Evolutionary conservation across 1,140 invertebrate genomes (phyloP).

Genomic region (Saccostrea glomerata): DNA sequence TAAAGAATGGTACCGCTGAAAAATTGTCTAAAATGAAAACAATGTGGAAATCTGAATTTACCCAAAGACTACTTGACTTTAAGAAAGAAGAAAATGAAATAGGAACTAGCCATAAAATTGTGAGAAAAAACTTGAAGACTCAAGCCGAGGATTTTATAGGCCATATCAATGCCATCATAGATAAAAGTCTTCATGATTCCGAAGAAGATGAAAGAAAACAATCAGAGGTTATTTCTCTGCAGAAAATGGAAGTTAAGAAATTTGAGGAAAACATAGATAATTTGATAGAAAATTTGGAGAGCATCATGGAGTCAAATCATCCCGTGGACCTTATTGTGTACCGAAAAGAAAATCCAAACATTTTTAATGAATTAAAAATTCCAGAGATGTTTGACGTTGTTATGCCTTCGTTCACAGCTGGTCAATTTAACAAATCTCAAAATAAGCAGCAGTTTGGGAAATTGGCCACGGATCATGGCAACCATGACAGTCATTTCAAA

Average conservation of each 20-base stretch:
- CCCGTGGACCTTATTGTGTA: not conserved
- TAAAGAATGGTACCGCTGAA: not conserved
- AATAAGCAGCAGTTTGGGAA: not conserved
- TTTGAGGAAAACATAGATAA: not conserved
- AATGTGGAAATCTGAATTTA: not conserved
- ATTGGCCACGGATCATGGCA: not conserved
- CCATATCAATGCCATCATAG: not conserved
- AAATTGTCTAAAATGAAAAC: slow-evolving; percentile 9
- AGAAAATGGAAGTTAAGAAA: not conserved
- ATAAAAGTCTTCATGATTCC: not conserved
- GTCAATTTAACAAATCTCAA: not conserved
- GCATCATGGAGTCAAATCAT: not conserved
- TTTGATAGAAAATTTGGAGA: not conserved
- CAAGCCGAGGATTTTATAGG: not conserved
- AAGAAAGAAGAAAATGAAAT: not conserved
- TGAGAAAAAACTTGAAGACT: not conserved
- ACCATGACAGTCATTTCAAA: not conserved
- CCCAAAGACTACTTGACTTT: not conserved
- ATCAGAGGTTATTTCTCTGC: not conserved
- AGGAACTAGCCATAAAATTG: not conserved
- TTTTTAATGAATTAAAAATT: not conserved
- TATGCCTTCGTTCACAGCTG: not conserved
- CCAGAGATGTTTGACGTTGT: not conserved
- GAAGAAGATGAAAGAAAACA: not conserved
- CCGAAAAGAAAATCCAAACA: not conserved